Conservation (phyloP, 2,113 vertebrate species). For the Ascaphus truei region DNA sequence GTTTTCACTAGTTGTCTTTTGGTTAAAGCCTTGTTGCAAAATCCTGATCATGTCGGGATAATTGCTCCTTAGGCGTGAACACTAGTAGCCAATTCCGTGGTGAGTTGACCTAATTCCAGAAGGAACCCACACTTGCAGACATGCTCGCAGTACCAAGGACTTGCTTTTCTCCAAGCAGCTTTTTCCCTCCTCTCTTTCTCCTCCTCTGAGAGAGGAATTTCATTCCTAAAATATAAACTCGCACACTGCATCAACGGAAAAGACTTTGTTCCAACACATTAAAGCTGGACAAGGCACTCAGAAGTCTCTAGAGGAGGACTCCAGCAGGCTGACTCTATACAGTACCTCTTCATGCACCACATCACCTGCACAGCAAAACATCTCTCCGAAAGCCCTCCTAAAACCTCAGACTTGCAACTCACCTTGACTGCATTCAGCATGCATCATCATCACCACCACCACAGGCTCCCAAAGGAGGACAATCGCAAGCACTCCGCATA, state of each 20-base stretch:
- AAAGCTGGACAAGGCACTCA: conserved; percentile 72
- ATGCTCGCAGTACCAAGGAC: conserved; percentile 73
- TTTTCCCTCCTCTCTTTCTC: conserved; percentile 50
- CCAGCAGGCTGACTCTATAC: conserved; percentile 81
- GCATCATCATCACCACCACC: no score
- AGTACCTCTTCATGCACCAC: conserved; percentile 76
- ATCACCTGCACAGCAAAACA: no score
- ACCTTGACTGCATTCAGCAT: conserved; percentile 78
- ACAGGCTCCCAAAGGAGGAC: conserved; percentile 70
- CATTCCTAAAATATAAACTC: conserved; percentile 72
- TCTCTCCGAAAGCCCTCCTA: conserved; percentile 72
- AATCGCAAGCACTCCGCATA: conserved; percentile 68
- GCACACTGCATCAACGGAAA: conserved; percentile 77
- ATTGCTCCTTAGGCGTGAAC: no score
- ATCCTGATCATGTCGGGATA: no score
- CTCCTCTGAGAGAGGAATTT: conserved; percentile 60
- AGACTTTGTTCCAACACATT: conserved; percentile 65
- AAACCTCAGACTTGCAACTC: conserved; percentile 71
- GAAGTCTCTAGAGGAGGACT: conserved; percentile 74
- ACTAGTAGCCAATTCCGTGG: conserved; percentile 70
- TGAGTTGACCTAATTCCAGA: conserved; percentile 65
- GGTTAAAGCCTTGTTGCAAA: no score
- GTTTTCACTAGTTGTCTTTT: no score
- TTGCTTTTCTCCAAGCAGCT: conserved; percentile 79
- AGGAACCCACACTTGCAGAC: conserved; percentile 74